Evolutionary conservation across 2,888 invertebrate genomes (phyloP).

Genomic region (Ochropacha duplaris): DNA sequence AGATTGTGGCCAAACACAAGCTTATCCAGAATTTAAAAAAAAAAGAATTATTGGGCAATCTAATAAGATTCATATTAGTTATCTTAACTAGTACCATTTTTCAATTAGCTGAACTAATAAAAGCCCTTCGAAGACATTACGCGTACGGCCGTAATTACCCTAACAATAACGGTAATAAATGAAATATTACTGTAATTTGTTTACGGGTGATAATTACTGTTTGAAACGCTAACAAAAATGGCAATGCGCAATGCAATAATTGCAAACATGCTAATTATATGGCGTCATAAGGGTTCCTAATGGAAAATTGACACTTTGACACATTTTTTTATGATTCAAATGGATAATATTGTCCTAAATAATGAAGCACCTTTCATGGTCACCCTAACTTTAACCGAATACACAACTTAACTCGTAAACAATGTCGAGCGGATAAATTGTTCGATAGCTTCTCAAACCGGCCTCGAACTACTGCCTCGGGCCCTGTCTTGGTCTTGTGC

Average conservation of each 20-base stretch:
- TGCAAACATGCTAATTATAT: not conserved
- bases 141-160: not conserved
- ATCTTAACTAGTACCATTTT: slow-evolving; percentile 7
- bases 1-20: too few species aligned
- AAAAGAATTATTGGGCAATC: slow-evolving; percentile 19
- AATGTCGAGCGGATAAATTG: slow-evolving; percentile 14
- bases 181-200: not conserved
- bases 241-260: not conserved
- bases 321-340: too few species aligned
- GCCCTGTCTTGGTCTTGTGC: not conserved
- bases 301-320: too few species aligned
- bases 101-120: slow-evolving; percentile 23
- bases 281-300: too few species aligned
- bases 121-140: slow-evolving; percentile 12
- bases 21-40: too few species aligned
- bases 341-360: too few species aligned
- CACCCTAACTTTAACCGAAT: slow-evolving; percentile 10
- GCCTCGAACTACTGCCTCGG: not conserved
- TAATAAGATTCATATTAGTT: slow-evolving; percentile 12
- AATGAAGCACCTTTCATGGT: slow-evolving; percentile 10
- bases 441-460: not conserved
- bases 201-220: not conserved
- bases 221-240: not conserved
- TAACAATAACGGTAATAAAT: not conserved
- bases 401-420: slow-evolving; percentile 20